Conservation (phyloP, 2,113 vertebrate genomes). For the Lutjanus erythropterus region DNA sequence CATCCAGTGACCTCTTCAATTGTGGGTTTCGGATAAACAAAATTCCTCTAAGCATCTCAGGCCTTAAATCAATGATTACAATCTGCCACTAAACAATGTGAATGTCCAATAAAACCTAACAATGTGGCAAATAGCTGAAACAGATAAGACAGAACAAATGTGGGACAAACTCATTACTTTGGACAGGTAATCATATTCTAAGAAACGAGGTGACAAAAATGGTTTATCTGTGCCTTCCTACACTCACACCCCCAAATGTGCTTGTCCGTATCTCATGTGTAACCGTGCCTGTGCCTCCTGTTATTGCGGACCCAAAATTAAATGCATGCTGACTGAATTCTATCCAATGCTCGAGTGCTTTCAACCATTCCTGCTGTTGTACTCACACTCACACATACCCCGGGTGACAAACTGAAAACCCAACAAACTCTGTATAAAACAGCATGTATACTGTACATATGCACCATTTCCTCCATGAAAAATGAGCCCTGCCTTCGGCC, state of each 20-base stretch:
- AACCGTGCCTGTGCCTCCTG: slow-evolving; percentile 21
- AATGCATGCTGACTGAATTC: slow-evolving; percentile 50
- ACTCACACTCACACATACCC: slow-evolving; percentile 5
- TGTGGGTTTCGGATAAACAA: slow-evolving; percentile 7
- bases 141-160: slow-evolving; percentile 7
- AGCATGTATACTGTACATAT: slow-evolving; percentile 17
- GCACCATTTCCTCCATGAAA: slow-evolving; percentile 31
- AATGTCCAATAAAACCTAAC: slow-evolving; percentile 23
- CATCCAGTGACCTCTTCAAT: background rate
- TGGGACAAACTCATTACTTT: slow-evolving; percentile 22
- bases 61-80: slow-evolving; percentile 19
- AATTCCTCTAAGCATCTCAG: slow-evolving; percentile 16
- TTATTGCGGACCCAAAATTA: slow-evolving; percentile 48
- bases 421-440: slow-evolving; percentile 21
- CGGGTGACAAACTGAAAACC: slow-evolving; percentile 48
- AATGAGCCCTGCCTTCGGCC: slow-evolving; percentile 36
- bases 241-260: slow-evolving; percentile 25
- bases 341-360: slow-evolving; percentile 44
- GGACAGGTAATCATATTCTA: slow-evolving; percentile 64
- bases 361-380: slow-evolving; percentile 31
- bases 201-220: slow-evolving; percentile 67
- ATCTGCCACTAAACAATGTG: slow-evolving; percentile 26
- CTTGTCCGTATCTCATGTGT: slow-evolving; percentile 32
- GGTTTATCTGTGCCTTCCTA: slow-evolving; percentile 58
- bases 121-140: slow-evolving; percentile 11